Percentiles rank a stretch among this genome's conserved stretches.
These are phyloP conservation scores for Camponotus pennsylvanicus DNA, from an alignment of 1,140 invertebrate genomes.

Conservation along the genomic window DNA sequence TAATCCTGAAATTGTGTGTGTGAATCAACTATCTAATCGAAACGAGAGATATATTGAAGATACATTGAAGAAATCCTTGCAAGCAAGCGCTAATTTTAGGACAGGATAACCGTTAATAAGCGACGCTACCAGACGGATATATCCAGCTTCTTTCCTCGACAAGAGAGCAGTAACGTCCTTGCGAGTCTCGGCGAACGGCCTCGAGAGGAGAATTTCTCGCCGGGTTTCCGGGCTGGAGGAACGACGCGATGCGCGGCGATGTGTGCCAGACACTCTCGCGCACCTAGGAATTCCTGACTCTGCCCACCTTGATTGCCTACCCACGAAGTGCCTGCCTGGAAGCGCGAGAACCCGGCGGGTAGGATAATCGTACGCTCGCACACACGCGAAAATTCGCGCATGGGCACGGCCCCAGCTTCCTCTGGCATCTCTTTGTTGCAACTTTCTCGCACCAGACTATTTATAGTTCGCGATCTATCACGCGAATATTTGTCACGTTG, in stretches of 20 bases:
- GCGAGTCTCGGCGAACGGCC: slow-evolving; percentile 80
- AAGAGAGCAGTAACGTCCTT: slow-evolving; percentile 75
- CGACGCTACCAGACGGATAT: slow-evolving; percentile 15
- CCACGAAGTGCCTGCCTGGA: slow-evolving; percentile 66
- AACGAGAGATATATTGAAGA: slow-evolving; percentile 3
- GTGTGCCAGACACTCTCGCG: slow-evolving; percentile 78
- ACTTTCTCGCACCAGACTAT: slow-evolving; percentile 72
- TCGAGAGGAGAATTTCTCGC: slow-evolving; percentile 77
- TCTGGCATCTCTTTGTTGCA: slow-evolving; percentile 79
- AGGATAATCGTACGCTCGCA: slow-evolving; percentile 72
- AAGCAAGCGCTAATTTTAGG: neutral
- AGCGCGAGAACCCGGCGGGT: slow-evolving; percentile 62
- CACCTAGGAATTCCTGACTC: slow-evolving; percentile 82
- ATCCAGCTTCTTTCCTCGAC: slow-evolving; percentile 51
- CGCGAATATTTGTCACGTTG: slow-evolving; percentile 43
- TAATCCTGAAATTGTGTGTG: neutral
- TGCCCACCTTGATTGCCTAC: slow-evolving; percentile 80
- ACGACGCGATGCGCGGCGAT: slow-evolving; percentile 70
- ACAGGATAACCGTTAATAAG: slow-evolving; percentile 33
- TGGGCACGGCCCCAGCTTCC: slow-evolving; percentile 73
- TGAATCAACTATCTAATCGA: slow-evolving; percentile 5
- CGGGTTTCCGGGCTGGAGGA: slow-evolving; percentile 76
- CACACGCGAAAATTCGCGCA: slow-evolving; percentile 67
- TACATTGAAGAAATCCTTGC: neutral
- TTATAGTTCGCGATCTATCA: slow-evolving; percentile 68